Conservation (phyloP, 2,888 invertebrate genomes). For the Desoria tigrina region DNA sequence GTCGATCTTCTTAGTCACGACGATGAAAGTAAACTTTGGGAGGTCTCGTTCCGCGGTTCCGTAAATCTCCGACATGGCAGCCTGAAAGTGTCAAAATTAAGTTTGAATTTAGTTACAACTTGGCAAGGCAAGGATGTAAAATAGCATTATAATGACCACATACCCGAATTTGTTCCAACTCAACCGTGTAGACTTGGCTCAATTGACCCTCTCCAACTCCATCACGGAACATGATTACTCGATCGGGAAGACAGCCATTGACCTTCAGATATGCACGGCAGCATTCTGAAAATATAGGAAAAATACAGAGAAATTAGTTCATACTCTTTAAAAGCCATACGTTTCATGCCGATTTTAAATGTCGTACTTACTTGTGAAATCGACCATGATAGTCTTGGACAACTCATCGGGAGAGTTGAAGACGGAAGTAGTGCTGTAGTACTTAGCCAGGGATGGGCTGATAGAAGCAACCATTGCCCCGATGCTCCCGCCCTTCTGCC, state of each 20-base stretch:
- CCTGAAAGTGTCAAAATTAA: conserved; percentile 17
- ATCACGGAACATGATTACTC: conserved; percentile 83
- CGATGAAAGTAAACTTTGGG: conserved; percentile 40
- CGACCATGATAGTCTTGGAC: conserved; percentile 18
- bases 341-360: neutral
- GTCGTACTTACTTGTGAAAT: conserved; percentile 33
- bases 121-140: neutral
- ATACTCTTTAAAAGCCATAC: neutral
- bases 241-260: conserved; percentile 63
- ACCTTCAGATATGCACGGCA: conserved; percentile 62
- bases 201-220: conserved; percentile 93
- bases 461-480: conserved; percentile 43
- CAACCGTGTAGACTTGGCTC: conserved; percentile 72
- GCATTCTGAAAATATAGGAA: conserved; percentile 58
- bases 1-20: conserved; percentile 46
- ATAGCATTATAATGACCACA: neutral
- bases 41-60: neutral
- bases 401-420: conserved; percentile 28
- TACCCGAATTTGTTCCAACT: conserved; percentile 63
- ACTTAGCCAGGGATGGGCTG: conserved; percentile 24
- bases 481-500: conserved; percentile 26
- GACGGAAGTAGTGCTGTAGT: conserved; percentile 32
- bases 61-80: conserved; percentile 21
- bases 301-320: too few species aligned
- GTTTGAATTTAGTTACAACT: neutral